These are phyloP conservation scores for Cantharis rustica DNA, from an alignment of 2,888 invertebrate species.

Conservation along the genomic window DNA sequence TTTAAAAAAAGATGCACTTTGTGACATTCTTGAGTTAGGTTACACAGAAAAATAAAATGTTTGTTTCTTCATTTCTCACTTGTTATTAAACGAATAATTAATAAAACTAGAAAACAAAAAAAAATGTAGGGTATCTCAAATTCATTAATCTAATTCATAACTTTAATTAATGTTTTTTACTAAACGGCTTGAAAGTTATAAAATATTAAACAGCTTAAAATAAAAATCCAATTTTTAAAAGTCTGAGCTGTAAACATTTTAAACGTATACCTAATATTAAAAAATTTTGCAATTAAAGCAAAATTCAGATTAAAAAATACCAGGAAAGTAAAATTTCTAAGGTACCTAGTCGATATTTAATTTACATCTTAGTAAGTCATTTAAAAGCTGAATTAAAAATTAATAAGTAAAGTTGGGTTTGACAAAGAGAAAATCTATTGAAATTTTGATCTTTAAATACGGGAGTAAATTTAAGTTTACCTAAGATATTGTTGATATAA, in stretches of 20 bases:
- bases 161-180: background rate
- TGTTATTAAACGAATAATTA: background rate
- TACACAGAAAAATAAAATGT: no score
- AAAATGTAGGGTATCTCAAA: background rate
- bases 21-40: no score
- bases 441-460: background rate
- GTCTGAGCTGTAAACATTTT: background rate
- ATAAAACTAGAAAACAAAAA: background rate
- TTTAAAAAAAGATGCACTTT: no score
- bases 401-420: background rate
- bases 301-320: background rate
- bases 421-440: background rate
- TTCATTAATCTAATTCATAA: background rate
- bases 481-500: no score
- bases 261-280: background rate
- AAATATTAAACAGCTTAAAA: background rate
- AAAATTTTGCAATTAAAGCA: background rate
- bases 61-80: fast-evolving
- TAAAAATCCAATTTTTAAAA: background rate
- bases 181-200: background rate
- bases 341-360: background rate
- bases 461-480: no score
- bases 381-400: background rate
- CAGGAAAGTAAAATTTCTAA: background rate
- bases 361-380: background rate